phyloP scores from a whole-genome alignment of 1,140 invertebrate genomes.

The Philaenus spumarius region DNA sequence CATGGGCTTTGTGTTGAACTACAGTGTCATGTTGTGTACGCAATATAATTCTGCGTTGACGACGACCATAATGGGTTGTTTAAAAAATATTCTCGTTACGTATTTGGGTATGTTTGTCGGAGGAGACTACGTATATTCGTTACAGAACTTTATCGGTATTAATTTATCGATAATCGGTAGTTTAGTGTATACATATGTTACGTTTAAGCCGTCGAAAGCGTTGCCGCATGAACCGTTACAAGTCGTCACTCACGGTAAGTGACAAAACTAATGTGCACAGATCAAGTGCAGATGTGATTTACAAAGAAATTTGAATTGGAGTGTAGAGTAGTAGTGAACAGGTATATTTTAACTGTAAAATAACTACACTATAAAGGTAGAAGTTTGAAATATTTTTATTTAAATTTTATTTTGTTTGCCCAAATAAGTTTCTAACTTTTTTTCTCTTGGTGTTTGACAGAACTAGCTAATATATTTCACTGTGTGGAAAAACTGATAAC shows the following conservation, averaged over 20 bases:
- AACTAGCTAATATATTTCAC: too few relatives aligned
- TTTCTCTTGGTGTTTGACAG: too few relatives aligned
- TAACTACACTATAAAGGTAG: too few relatives aligned
- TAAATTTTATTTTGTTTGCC: too few relatives aligned
- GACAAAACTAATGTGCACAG: constrained; percentile 3
- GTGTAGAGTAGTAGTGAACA: too few relatives aligned
- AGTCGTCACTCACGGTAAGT: constrained; percentile 9
- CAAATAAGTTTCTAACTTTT: too few relatives aligned
- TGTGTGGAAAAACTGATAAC: too few relatives aligned
- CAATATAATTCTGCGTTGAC: constrained; percentile 95
- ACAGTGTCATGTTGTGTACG: constrained; percentile 93
- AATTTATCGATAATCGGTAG: constrained; percentile 86
- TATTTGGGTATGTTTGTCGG: constrained; percentile 96
- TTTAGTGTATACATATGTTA: constrained; percentile 71
- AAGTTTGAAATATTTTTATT: too few relatives aligned
- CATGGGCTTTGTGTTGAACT: constrained; percentile 95
- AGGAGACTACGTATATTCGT: constrained; percentile 93
- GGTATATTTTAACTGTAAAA: too few relatives aligned
- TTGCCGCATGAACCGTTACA: neutral
- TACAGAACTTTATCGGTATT: constrained; percentile 89
- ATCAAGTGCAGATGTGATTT: too few relatives aligned
- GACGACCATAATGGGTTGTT: constrained; percentile 95
- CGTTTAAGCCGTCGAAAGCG: constrained; percentile 46
- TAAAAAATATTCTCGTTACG: constrained; percentile 90
- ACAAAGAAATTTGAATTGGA: too few relatives aligned